A percentile compares a stretch with the other conserved stretches of the same genome.
Evolutionary conservation across 1,140 invertebrate species (phyloP).

Genomic region (Uloborus diversus): DNA sequence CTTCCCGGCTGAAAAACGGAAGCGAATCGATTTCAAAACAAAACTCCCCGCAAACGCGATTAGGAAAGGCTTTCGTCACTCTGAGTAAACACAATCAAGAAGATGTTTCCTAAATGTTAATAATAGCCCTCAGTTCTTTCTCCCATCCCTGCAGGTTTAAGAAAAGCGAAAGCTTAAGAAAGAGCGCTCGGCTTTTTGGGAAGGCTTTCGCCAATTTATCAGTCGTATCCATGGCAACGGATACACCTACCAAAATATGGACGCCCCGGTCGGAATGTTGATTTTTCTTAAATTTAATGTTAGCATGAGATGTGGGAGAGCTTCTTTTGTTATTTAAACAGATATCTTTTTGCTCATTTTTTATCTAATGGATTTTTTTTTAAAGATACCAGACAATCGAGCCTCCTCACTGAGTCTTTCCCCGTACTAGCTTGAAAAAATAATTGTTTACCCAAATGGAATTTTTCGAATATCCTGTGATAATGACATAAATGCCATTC

Average conservation of each 20-base stretch:
- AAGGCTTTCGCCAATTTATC: background rate
- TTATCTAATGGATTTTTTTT: no score
- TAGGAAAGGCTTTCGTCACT: background rate
- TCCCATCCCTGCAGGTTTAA: background rate
- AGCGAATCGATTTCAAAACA: background rate
- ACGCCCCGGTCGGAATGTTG: background rate
- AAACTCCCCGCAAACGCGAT: background rate
- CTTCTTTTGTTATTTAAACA: no score
- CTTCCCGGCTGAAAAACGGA: no score
- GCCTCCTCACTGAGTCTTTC: no score
- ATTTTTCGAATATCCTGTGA: no score
- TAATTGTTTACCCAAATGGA: no score
- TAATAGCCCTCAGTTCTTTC: background rate
- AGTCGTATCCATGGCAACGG: background rate
- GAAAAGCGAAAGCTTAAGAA: background rate
- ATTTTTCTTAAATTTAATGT: background rate
- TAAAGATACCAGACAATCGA: no score
- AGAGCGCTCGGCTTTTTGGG: background rate
- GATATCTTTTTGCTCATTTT: no score
- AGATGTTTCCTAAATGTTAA: background rate
- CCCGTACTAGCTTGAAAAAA: no score
- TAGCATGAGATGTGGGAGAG: background rate
- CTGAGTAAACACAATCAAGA: constrained; percentile 8
- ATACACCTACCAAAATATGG: constrained; percentile 2
- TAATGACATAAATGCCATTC: no score